Conservation (phyloP, 2,888 invertebrate genomes). For the Cremastinae sp. region DNA sequence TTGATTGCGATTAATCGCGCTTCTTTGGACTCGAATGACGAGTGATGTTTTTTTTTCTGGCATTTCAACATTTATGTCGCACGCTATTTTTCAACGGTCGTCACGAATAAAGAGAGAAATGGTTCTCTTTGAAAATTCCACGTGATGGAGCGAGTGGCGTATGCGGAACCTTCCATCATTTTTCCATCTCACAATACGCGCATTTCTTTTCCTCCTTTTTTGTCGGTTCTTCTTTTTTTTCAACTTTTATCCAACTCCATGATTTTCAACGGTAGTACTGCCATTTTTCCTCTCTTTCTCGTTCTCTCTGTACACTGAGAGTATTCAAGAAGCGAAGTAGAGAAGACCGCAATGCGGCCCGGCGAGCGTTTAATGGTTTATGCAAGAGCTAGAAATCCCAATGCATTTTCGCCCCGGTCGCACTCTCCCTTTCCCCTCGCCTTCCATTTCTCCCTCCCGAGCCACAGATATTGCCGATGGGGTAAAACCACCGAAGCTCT, state of each 20-base stretch:
- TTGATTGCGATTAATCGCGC: conserved; percentile 3
- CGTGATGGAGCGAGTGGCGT: conserved; percentile 28
- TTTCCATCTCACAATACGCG: conserved; percentile 34
- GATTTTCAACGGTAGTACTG: conserved; percentile 30
- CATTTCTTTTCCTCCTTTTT: conserved; percentile 3
- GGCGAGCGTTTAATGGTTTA: conserved; percentile 69
- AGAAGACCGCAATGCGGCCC: conserved; percentile 68
- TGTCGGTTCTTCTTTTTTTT: not conserved
- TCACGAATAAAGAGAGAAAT: conserved; percentile 16
- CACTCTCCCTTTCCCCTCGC: not conserved
- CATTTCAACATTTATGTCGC: too few relatives aligned
- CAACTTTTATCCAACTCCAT: conserved; percentile 33
- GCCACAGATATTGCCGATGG: conserved; percentile 61
- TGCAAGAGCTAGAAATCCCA: conserved; percentile 67
- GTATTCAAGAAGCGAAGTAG: conserved; percentile 58
- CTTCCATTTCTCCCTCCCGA: not conserved
- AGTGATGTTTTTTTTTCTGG: conserved; percentile 2
- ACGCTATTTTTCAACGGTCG: too few relatives aligned
- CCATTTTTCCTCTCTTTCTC: not conserved
- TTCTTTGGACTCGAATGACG: not conserved
- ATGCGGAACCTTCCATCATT: conserved; percentile 43
- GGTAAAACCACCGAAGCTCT: conserved; percentile 44
- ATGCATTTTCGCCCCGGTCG: conserved; percentile 63
- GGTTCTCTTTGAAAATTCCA: conserved; percentile 2
- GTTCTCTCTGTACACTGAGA: conserved; percentile 34